A percentile compares a stretch with the other conserved stretches of the same genome.
These are phyloP conservation scores for Notothenia coriiceps DNA, from an alignment of 2,113 vertebrate species.

Conservation along the genomic window DNA sequence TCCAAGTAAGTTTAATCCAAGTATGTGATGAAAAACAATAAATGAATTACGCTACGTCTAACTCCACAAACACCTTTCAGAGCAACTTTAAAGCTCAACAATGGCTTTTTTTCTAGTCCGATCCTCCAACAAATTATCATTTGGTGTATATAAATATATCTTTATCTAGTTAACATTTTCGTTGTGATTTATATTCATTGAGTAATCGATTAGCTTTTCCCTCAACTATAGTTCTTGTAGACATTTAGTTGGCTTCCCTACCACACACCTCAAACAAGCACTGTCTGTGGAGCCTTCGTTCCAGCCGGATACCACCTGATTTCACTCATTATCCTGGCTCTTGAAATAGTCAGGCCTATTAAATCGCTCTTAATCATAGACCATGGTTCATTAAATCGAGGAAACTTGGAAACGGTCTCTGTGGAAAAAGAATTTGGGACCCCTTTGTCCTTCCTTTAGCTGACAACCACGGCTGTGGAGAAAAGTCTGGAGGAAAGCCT, in stretches of 20 bases:
- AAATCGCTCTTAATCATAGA: conserved; percentile 76
- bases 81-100: neutral
- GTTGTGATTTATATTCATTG: neutral
- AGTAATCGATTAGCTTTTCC: neutral
- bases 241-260: neutral
- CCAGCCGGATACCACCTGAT: conserved; percentile 69
- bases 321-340: conserved; percentile 75
- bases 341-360: conserved; percentile 76
- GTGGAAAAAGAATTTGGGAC: conserved; percentile 31
- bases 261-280: conserved; percentile 14
- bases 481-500: conserved; percentile 14
- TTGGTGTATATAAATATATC: neutral
- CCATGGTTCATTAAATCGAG: conserved; percentile 70
- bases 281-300: conserved; percentile 59
- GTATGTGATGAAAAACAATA: no score
- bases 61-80: neutral
- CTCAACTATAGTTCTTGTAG: neutral
- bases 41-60: neutral
- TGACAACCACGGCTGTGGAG: conserved; percentile 21
- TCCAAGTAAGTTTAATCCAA: neutral
- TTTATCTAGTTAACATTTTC: neutral
- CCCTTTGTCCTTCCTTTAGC: conserved; percentile 26
- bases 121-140: neutral
- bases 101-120: neutral
- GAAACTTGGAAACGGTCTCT: conserved; percentile 50